Percentiles rank a stretch among this genome's conserved stretches.
phyloP scores from a whole-genome alignment of 1,140 invertebrate species.

The honey bee (Apis mellifera) region Amel_HAv3.1 CM009940.2:1125001-1125500 shows the following conservation, averaged over 20 bases:
- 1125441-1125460: conserved; percentile 92
- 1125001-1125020: conserved; percentile 76
- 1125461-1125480: conserved; percentile 78
- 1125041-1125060: conserved; percentile 92
- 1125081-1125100: conserved; percentile 92
- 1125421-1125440: conserved; percentile 88
- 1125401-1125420: conserved; percentile 93
- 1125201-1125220: conserved; percentile 91
- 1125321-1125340: background rate
- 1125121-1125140: conserved; percentile 96
- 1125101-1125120: conserved; percentile 93
- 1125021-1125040: conserved; percentile 81
- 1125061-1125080: conserved; percentile 84
- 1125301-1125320: background rate
- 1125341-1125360: conserved; percentile 72
- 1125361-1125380: conserved; percentile 90
- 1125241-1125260: conserved; percentile 82
- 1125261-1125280: background rate
- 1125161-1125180: conserved; percentile 92
- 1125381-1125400: conserved; percentile 95
- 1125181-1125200: conserved; percentile 94
- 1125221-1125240: conserved; percentile 89
- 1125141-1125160: conserved; percentile 92
- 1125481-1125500: conserved; percentile 89
- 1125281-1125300: background rate